These are phyloP conservation scores for Trogon melanurus DNA, from an alignment of 2,113 vertebrate species.

Conservation along the genomic window DNA sequence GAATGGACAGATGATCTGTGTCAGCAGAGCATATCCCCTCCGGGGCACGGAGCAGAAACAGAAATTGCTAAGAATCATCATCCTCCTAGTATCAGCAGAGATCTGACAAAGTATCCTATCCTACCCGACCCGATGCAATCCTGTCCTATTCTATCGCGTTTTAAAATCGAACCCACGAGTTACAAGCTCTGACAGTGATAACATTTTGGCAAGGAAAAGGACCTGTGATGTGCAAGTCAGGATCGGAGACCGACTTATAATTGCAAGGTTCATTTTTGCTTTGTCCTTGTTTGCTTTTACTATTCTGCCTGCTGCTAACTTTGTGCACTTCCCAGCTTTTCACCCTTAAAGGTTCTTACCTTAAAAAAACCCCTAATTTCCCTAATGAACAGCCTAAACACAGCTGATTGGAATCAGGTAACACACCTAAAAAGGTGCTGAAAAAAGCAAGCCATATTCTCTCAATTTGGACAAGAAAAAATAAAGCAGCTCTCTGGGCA, in stretches of 20 bases:
- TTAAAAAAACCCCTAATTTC: neutral
- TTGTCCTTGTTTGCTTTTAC: neutral
- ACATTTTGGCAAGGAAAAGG: neutral
- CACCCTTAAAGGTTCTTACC: neutral
- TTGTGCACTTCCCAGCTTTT: neutral
- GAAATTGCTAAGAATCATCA: neutral
- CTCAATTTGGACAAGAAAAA: neutral
- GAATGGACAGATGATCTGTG: accelerated
- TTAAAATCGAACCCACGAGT: neutral
- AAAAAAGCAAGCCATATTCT: neutral
- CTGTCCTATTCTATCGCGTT: neutral
- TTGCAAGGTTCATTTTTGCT: neutral
- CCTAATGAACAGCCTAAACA: neutral
- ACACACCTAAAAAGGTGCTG: neutral
- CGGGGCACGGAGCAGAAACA: neutral
- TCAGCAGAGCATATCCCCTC: neutral
- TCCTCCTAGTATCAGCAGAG: neutral
- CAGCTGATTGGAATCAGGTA: neutral
- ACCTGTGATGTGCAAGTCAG: neutral
- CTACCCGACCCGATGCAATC: accelerated
- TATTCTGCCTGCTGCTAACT: neutral
- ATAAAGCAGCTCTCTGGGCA: neutral
- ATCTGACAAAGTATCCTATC: neutral
- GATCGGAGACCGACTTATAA: neutral
- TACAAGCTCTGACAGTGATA: neutral